Evolutionary conservation across 1,140 invertebrate species (phyloP), one percentile per base, ranked within the genome.

Genomic region (Drosophila jambulina): DNA sequence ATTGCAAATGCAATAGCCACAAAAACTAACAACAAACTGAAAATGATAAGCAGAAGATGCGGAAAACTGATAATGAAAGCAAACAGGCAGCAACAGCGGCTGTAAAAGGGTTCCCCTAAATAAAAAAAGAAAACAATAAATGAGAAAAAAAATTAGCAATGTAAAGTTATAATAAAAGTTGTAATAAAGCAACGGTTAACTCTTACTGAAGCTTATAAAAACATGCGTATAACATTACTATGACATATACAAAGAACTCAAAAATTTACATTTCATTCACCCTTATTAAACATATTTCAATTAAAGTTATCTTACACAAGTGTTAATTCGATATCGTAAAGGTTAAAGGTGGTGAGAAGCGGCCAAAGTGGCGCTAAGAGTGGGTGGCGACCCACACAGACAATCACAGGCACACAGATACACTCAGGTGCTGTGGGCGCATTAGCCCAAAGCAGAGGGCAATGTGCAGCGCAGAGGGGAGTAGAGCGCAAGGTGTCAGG

Each of bases 21-120:
- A 63, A 25, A 45, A 43, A 36, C 56, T n/a, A 45, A 34, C 51
- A 79, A 61, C 40, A 78, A 46, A 12, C 46, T 15, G 40, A 46
- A 54, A 75, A 56, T 78, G 79, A 87, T 91, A 88, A 88, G 76
- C 76, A 64, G 56, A 77, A 74, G 68, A 78, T 77, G 68, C 23
- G 27, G 27, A 56, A 62, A 40, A 62, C 54, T 67, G 77, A 87
- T 88, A 88, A 88, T 75, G 43, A 48, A 48, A 56, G 51, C 42
- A 17, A 32, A 32, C 19, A 19, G 10, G 25, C 15, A 60, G 27
- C 19, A 17, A 13, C 7, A n/a, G 40, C 49, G 36, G 38, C 34
- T n/a, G 49, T 51, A 49, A 4, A 38, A 43, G 32, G 10, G 10
- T 38, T 25, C 13, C 40, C 38, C 21, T 13, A 17, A 46, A 25